Evolutionary conservation across 2,888 invertebrate genomes (phyloP).

Genomic region (Cabera pusaria): DNA sequence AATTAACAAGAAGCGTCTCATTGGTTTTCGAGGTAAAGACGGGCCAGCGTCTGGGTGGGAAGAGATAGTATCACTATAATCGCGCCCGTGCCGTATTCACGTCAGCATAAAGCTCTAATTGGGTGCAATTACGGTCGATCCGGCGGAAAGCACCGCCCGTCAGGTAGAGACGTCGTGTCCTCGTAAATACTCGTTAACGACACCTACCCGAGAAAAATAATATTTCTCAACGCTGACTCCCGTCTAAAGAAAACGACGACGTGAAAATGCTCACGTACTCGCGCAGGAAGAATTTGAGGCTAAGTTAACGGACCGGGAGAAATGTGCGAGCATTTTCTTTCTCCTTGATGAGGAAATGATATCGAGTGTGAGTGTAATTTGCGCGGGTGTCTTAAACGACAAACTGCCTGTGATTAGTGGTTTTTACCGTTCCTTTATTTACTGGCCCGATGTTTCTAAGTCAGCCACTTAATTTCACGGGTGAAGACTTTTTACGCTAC

Average conservation of each 20-base stretch:
- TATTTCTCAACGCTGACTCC: conserved; percentile 72
- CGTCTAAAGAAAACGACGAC: conserved; percentile 59
- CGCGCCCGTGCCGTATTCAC: conserved; percentile 77
- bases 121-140: conserved; percentile 79
- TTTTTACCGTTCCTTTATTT: conserved; percentile 27
- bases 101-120: conserved; percentile 83
- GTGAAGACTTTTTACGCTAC: conserved; percentile 14
- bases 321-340: conserved; percentile 57
- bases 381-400: conserved; percentile 37
- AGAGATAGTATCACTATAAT: conserved; percentile 78
- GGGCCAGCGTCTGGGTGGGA: conserved; percentile 39
- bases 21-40: conserved; percentile 50
- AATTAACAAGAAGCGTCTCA: conserved; percentile 68
- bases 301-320: conserved; percentile 61
- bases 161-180: conserved; percentile 75
- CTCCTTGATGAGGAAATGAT: conserved; percentile 55
- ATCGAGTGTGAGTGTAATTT: conserved; percentile 51
- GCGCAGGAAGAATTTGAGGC: conserved; percentile 62
- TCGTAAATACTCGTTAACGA: conserved; percentile 81
- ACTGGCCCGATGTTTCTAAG: conserved; percentile 21
- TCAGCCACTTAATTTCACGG: conserved; percentile 23
- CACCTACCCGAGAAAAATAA: conserved; percentile 74
- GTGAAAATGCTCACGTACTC: conserved; percentile 70
- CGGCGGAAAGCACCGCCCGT: conserved; percentile 69
- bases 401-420: conserved; percentile 35